Evolutionary conservation across 2,888 invertebrate species (phyloP).

Genomic region (Bruchidius siliquastri): DNA sequence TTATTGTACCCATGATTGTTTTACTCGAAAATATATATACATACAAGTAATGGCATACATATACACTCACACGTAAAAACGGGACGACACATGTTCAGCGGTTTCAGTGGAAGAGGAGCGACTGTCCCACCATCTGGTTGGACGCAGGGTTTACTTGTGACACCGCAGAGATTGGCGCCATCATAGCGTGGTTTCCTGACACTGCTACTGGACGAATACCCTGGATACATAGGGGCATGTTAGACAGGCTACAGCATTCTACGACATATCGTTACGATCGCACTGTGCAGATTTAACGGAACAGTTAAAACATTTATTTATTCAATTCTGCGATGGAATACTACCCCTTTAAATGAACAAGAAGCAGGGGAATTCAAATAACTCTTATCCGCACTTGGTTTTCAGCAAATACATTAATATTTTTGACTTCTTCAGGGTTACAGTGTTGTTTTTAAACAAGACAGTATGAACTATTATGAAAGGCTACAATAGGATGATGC

Average conservation of each 20-base stretch:
- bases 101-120: constrained; percentile 41
- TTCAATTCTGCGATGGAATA: too few relatives aligned
- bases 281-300: too few relatives aligned
- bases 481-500: too few relatives aligned
- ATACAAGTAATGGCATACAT: constrained; percentile 25
- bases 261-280: too few relatives aligned
- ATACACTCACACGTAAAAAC: constrained; percentile 8
- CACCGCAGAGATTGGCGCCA: constrained; percentile 37
- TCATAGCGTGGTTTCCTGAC: constrained; percentile 29
- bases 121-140: constrained; percentile 42
- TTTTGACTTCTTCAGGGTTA: too few relatives aligned
- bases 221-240: constrained; percentile 33
- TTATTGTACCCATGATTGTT: constrained; percentile 36
- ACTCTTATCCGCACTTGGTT: too few relatives aligned
- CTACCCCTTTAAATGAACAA: too few relatives aligned
- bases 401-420: too few relatives aligned
- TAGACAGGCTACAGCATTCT: background rate
- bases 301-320: too few relatives aligned
- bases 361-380: too few relatives aligned
- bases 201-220: constrained; percentile 41
- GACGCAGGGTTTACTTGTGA: constrained; percentile 34
- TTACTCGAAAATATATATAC: constrained; percentile 29
- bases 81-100: background rate
- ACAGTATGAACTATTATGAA: too few relatives aligned
- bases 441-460: too few relatives aligned